Evolutionary conservation across 2,888 invertebrate genomes (phyloP), one percentile per base, ranked within the genome.

Genomic region (Drosophila meridiana): DNA sequence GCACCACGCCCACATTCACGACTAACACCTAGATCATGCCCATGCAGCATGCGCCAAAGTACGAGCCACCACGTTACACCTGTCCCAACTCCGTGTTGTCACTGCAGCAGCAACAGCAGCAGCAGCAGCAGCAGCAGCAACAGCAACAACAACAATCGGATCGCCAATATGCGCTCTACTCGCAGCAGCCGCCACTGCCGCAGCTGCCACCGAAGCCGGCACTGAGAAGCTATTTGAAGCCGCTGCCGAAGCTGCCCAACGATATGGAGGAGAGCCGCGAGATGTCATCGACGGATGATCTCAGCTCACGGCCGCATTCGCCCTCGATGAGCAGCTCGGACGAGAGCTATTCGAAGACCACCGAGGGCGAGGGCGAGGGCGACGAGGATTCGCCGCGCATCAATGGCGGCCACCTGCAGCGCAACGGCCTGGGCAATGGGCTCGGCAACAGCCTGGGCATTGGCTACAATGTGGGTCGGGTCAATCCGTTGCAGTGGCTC

Each of bases 281-380:
- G 78, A 92, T 93, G 92, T 97, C 97, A 7, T 97, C 97, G 3
- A 97, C 97, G 1, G 97, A 97, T 91, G 97, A 97, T 92, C 95
- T 97, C 34, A 97, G 96, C 87, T 97, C 97, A 0, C 94, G 97
- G 11, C 97, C 97, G 61, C 96, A 96, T 83, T 97, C 97, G 8
- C 96, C 97, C 0, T 96, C 96, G 90, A 95, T 97, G 76, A 96
- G 96, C 92, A 97, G 97, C 63, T 97, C 97, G 0, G 97, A 97
- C 90, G 97, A 97, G 93, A 97, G 97, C 92, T 97, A 96, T 90
- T 96, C 96, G 48, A 95, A 97, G 81, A 97, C 97, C 5, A 97
- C 96, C 0, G 96, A 96, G 89, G 97, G 95, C 38, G 95, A 95
- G 76, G 95, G 91, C 57, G 95, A 95, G 57, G 95, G 88, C 52